A percentile compares a stretch with the other conserved stretches of the same genome.
Conservation (phyloP, 2,797 vertebrate genomes). For the Lerista edwardsae region DNA sequence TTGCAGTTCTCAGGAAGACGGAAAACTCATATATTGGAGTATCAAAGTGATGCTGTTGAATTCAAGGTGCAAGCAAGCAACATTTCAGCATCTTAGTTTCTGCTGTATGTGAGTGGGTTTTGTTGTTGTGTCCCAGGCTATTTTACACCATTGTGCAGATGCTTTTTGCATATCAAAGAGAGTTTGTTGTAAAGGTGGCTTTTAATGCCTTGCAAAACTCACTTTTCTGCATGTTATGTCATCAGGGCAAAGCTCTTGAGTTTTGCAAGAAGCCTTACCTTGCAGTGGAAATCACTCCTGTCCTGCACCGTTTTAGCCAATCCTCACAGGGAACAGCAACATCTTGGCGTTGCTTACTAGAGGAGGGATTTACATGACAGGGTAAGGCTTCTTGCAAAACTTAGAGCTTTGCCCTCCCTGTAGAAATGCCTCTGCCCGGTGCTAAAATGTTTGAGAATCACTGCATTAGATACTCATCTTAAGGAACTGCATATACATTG, state of each 20-base stretch:
- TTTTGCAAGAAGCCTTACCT: no score
- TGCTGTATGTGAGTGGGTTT: background rate
- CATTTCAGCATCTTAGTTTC: conserved; percentile 13
- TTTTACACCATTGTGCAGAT: conserved; percentile 17
- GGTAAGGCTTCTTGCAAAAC: no score
- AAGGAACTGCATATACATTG: background rate
- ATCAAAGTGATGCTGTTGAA: accelerated
- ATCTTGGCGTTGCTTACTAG: no score
- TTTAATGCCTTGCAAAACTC: conserved; percentile 28
- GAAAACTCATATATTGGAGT: background rate
- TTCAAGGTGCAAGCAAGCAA: background rate
- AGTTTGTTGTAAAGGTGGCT: conserved; percentile 5
- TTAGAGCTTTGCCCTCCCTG: no score
- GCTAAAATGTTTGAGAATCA: no score
- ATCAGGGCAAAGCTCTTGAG: no score
- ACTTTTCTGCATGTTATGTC: background rate
- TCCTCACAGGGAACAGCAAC: no score
- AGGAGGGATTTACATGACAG: no score
- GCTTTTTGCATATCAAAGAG: background rate
- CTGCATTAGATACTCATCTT: accelerated
- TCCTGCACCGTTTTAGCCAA: no score
- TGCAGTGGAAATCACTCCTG: no score
- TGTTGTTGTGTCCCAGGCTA: conserved; percentile 17
- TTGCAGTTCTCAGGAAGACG: background rate
- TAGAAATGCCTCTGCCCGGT: no score